Evolutionary conservation across 2,797 vertebrate species (phyloP).

Genomic region (Myripristis jacobus): DNA sequence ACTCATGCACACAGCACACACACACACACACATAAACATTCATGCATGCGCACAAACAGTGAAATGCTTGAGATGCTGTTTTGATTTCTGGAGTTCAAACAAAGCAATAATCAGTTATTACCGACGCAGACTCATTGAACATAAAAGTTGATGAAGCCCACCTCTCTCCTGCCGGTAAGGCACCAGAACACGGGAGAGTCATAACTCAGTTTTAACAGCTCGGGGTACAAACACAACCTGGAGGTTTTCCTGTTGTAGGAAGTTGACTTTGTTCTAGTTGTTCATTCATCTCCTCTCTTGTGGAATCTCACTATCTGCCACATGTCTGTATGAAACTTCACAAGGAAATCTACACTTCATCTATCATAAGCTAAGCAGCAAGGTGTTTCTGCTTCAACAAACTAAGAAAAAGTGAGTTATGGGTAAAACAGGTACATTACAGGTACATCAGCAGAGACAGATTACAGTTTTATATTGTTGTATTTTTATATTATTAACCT

Average conservation of each 20-base stretch:
- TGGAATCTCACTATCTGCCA: not conserved
- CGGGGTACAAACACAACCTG: constrained; percentile 10
- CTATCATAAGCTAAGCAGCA: constrained; percentile 28
- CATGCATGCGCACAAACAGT: not conserved
- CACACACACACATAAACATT: not conserved
- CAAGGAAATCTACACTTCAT: constrained; percentile 33
- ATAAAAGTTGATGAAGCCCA: constrained; percentile 17
- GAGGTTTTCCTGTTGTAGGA: constrained; percentile 37
- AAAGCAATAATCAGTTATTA: not conserved
- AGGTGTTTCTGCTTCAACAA: constrained; percentile 25
- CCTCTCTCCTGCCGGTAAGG: not conserved
- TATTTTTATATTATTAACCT: too few relatives aligned
- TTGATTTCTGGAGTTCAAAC: constrained; percentile 7
- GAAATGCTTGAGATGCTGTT: not conserved
- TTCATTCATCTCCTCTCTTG: constrained; percentile 29
- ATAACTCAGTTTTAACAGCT: constrained; percentile 25
- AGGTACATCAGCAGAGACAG: too few relatives aligned
- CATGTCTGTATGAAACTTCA: constrained; percentile 12
- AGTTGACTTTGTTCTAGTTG: constrained; percentile 30
- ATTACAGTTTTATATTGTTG: too few relatives aligned
- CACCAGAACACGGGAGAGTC: not conserved
- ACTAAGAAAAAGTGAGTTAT: constrained; percentile 3
- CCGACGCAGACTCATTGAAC: constrained; percentile 5
- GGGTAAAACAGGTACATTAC: too few relatives aligned
- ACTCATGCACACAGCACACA: not conserved